Percentiles rank a stretch among this genome's conserved stretches.
Conservation (phyloP, 2,888 invertebrate species). For the Gari tellinella region DNA sequence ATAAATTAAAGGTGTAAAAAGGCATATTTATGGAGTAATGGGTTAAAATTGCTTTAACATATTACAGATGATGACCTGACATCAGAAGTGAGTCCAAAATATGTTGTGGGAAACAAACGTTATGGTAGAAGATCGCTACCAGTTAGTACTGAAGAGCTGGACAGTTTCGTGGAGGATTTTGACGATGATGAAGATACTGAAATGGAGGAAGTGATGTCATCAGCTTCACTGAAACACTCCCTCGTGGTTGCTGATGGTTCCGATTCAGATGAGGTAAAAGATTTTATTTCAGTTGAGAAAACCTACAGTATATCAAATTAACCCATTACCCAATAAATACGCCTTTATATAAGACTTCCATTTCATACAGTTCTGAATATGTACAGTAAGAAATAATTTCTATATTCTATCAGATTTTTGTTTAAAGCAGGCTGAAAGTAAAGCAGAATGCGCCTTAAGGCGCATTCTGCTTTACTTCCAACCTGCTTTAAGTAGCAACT, state of each 20-base stretch:
- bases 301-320: not conserved
- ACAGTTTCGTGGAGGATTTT: constrained; percentile 38
- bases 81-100: constrained; percentile 64
- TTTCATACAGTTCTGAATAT: no score
- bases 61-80: constrained; percentile 27
- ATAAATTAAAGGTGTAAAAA: no score
- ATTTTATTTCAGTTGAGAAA: not conserved
- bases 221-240: constrained; percentile 53
- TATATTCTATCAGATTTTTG: no score
- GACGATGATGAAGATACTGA: constrained; percentile 44
- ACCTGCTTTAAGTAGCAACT: no score
- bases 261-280: constrained; percentile 53
- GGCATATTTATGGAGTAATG: no score
- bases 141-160: constrained; percentile 55
- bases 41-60: not conserved
- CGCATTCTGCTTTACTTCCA: no score
- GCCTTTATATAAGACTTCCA: no score
- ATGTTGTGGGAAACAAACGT: constrained; percentile 66
- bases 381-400: no score
- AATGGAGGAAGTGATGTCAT: constrained; percentile 39
- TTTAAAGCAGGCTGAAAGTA: no score
- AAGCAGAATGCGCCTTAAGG: no score
- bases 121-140: constrained; percentile 73
- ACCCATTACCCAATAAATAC: not conserved
- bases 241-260: constrained; percentile 38